Evolutionary conservation across 2,113 vertebrate species (phyloP).

Genomic region (Benthochromis sp.): DNA sequence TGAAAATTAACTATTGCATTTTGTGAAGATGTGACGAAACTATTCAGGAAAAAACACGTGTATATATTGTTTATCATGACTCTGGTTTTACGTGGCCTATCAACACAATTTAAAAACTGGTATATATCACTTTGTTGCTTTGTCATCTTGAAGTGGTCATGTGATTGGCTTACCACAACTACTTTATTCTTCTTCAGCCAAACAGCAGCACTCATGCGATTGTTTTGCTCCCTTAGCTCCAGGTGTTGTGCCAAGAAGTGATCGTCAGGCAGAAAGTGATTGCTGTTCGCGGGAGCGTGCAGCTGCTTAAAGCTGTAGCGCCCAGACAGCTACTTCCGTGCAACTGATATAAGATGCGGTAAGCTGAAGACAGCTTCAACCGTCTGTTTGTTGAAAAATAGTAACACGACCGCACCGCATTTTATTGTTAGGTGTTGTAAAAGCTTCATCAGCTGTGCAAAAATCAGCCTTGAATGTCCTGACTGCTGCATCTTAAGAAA

Average conservation of each 20-base stretch:
- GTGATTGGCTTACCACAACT: not conserved
- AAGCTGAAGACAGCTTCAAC: not conserved
- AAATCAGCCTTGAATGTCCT: not conserved
- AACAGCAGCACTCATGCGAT: not conserved
- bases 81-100: not conserved
- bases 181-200: not conserved
- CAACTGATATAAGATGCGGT: not conserved
- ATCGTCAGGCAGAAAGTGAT: not conserved
- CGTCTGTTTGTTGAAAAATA: not conserved
- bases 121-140: not conserved
- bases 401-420: fast-evolving
- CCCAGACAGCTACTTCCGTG: not conserved
- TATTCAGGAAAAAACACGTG: not conserved
- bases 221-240: not conserved
- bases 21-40: not conserved
- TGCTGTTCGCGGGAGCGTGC: not conserved
- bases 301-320: not conserved
- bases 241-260: not conserved
- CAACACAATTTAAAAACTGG: not conserved
- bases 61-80: not conserved
- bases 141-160: not conserved
- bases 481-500: not conserved
- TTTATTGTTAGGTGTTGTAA: not conserved
- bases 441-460: not conserved
- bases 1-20: not conserved